Evolutionary conservation across 1,140 invertebrate genomes (phyloP), one percentile per base, ranked within the genome.

Genomic region (Drosophila watanabei): DNA sequence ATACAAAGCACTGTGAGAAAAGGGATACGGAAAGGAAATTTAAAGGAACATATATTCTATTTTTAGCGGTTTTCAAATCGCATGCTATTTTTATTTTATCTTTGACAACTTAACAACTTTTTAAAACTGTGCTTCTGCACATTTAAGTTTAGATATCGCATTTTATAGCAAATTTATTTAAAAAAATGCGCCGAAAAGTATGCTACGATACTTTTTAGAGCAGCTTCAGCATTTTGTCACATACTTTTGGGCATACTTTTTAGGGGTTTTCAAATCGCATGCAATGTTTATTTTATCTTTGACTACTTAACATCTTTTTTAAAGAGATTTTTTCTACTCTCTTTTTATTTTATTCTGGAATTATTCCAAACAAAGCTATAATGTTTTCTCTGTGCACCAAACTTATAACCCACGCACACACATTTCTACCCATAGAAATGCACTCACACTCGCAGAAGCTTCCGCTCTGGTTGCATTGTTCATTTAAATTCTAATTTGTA

Each of bases 401-500:
- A 71, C 62, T 69, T 41, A 59, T 16, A 60, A 14, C 18, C 35
- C 48, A 16, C 14, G 43, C 28, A 41, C 14, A 46, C 28, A 52
- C 30, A 39, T 32, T 51, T 51, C 57, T 58, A 52, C 39, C 37
- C 32, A 41, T n/a, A 52, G 41, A 69, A 78, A 79, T 63, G 69
- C 66, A 69, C 61, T 52, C 76, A 68, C 62, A 85, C 64, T 48
- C 62, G 79, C 69, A 37, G 48, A 77, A 66, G 89, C 85, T 89
- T 89, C 86, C 85, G 85, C 57, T 82, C 79, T 72, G 82, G 78
- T 82, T 89, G 85, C 85, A 89, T 90, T 89, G 85, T 90, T 89
- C 85, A 89, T 89, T 89, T 89, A 89, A 89, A 89, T 89, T 89
- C 86, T 89, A 89, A 89, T 89, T 89, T 89, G 85, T 89, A 89